Conservation (phyloP, 2,113 vertebrate genomes). For the Eudyptes chrysolophus region DNA sequence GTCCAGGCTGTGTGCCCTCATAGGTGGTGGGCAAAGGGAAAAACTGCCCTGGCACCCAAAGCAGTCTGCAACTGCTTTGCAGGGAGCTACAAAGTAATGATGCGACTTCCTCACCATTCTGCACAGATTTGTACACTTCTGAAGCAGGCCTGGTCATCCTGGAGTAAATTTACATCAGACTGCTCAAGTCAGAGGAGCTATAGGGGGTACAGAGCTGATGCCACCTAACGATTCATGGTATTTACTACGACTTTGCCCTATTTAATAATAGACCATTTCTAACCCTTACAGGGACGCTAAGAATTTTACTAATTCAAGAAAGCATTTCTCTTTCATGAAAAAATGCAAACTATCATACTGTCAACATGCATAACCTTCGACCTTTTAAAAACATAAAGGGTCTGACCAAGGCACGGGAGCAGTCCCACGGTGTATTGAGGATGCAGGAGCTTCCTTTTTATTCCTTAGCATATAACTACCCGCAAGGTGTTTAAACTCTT, state of each 20-base stretch:
- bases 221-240: fast-evolving
- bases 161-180: too few species aligned
- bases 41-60: neutral
- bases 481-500: neutral
- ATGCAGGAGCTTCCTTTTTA: neutral
- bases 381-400: neutral
- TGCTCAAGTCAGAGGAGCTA: neutral
- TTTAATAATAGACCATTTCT: neutral
- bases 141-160: neutral
- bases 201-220: neutral
- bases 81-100: neutral
- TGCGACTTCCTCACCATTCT: neutral
- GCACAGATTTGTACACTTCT: fast-evolving
- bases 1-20: neutral
- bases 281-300: neutral
- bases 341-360: neutral
- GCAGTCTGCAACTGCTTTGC: neutral
- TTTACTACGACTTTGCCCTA: neutral
- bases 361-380: neutral
- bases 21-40: neutral
- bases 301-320: too few species aligned
- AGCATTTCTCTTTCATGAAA: neutral
- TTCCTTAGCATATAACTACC: fast-evolving
- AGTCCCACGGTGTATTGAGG: neutral
- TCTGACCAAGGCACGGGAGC: neutral